Evolutionary conservation across 53 echinoderm and acorn worm genomes (phyloP).

Genomic region (Luidia sarsii): DNA sequence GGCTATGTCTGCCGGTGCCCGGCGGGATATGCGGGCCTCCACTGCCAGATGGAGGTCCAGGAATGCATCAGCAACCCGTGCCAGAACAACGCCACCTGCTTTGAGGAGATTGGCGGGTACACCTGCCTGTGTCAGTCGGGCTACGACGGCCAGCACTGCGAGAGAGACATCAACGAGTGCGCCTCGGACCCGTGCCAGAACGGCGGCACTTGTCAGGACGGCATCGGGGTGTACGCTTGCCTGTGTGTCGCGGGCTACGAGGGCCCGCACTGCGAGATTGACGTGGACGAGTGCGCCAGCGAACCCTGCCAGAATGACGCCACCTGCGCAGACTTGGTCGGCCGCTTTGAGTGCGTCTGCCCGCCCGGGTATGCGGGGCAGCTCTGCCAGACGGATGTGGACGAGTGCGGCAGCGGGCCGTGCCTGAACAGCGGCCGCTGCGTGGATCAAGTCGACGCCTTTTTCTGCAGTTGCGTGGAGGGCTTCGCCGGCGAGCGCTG

Average conservation of each 20-base stretch:
- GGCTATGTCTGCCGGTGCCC: conserved; percentile 32
- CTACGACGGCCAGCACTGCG: conserved; percentile 66
- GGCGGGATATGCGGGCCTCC: conserved; percentile 20
- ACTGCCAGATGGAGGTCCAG: conserved; percentile 36
- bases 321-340: conserved; percentile 40
- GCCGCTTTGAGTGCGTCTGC: conserved; percentile 50
- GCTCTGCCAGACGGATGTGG: conserved; percentile 49
- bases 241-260: conserved; percentile 16
- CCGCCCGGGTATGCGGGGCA: conserved; percentile 50
- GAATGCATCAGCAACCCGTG: conserved; percentile 54
- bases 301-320: conserved; percentile 61
- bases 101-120: conserved; percentile 24
- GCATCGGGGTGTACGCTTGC: conserved; percentile 12
- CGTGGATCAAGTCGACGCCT: conserved; percentile 53
- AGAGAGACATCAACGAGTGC: conserved; percentile 67
- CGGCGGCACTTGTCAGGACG: conserved; percentile 18
- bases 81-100: conserved; percentile 13
- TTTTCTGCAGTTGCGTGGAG: conserved; percentile 54
- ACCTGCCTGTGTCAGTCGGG: conserved; percentile 61
- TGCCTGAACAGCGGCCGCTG: conserved; percentile 66
- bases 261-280: conserved; percentile 50
- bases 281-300: conserved; percentile 60
- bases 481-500: conserved; percentile 61
- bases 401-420: conserved; percentile 63
- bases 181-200: conserved; percentile 72